phyloP scores from a whole-genome alignment of 2,797 vertebrate species.

The Diceros bicornis region DNA sequence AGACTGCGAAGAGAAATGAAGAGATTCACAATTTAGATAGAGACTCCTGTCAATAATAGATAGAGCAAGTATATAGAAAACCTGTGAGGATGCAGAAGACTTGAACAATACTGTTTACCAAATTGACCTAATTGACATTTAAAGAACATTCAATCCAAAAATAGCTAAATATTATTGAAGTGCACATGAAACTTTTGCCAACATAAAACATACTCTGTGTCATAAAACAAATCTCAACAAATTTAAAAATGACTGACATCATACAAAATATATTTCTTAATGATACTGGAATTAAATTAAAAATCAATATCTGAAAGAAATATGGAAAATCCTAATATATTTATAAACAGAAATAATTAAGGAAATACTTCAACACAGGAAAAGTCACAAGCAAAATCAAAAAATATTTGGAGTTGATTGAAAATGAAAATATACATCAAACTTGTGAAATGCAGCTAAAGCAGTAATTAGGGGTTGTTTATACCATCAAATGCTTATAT shows the following conservation, averaged over 20 bases:
- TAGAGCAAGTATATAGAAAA: not conserved
- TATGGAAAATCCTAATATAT: not conserved
- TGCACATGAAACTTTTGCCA: not conserved
- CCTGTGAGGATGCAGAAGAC: not conserved
- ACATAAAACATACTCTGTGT: not conserved
- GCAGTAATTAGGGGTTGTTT: not conserved
- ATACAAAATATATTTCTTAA: not conserved
- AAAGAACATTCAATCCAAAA: not conserved
- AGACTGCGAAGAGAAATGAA: not conserved
- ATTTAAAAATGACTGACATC: not conserved
- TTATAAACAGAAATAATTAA: not conserved
- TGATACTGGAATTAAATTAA: not conserved
- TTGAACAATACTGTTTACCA: not conserved
- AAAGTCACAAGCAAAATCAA: not conserved
- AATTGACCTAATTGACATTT: not conserved
- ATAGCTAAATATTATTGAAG: not conserved
- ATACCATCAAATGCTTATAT: not conserved
- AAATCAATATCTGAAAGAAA: not conserved
- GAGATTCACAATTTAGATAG: not conserved
- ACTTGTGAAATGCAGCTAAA: not conserved
- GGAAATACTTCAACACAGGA: not conserved
- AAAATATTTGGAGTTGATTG: not conserved
- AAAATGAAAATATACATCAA: not conserved
- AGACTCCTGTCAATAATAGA: not conserved
- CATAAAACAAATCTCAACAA: slow-evolving; percentile 3